Conservation (phyloP, 2,797 vertebrate species). For the Sitta carolinensis region DNA sequence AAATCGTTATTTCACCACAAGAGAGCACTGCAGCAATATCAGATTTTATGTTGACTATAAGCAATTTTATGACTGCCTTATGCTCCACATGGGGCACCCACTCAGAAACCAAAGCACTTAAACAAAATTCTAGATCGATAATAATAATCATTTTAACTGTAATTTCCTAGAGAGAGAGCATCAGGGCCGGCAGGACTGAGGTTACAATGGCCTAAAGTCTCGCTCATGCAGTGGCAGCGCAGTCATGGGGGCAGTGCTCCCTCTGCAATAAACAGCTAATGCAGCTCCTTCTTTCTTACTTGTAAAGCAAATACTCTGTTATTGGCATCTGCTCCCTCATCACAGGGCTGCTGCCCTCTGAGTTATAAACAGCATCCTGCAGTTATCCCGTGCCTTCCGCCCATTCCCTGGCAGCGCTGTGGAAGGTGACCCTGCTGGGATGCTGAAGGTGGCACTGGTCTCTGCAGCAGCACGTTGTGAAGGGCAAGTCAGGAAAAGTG, state of each 20-base stretch:
- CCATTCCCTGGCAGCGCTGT: not conserved
- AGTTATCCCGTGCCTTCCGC: accelerated
- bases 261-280: constrained; percentile 2
- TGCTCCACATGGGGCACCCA: not conserved
- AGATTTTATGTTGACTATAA: constrained; percentile 21
- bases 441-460: not conserved
- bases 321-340: not conserved
- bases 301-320: not conserved
- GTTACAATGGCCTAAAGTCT: not conserved
- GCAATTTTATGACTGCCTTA: constrained; percentile 8
- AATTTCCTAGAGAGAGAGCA: constrained; percentile 32
- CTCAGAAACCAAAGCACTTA: constrained; percentile 38
- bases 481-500: not conserved
- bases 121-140: constrained; percentile 42
- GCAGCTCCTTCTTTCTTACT: not conserved
- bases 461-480: not conserved
- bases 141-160: constrained; percentile 10
- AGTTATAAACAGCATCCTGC: not conserved
- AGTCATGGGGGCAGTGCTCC: not conserved
- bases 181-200: not conserved
- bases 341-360: not conserved
- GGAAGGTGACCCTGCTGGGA: not conserved
- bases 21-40: constrained; percentile 69
- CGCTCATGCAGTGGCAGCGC: not conserved
- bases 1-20: constrained; percentile 68